Conservation (phyloP, 2,797 vertebrate species). For the Gymnopithys bicolor region DNA sequence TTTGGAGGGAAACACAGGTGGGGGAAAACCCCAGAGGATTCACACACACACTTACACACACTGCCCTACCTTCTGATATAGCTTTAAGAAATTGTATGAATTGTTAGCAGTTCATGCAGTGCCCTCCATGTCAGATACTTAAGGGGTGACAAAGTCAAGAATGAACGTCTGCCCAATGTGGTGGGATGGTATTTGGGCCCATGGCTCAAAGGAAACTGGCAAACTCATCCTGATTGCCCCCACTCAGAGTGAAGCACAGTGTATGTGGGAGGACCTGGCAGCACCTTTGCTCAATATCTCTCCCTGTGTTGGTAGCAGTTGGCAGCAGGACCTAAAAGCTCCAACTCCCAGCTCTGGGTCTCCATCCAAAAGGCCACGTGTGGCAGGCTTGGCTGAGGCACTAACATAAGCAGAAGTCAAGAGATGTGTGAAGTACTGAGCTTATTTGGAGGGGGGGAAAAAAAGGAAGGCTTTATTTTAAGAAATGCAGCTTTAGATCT, state of each 20-base stretch:
- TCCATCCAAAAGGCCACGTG: slow-evolving; percentile 6
- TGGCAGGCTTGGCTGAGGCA: not conserved
- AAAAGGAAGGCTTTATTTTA: slow-evolving; percentile 41
- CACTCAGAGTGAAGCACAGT: rapidly evolving
- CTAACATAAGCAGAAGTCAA: not conserved
- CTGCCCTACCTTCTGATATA: not conserved
- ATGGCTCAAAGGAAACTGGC: rapidly evolving
- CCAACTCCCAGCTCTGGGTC: not conserved
- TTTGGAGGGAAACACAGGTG: not conserved
- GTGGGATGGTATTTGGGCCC: not conserved
- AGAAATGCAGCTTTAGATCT: slow-evolving; percentile 44
- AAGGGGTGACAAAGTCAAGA: not conserved
- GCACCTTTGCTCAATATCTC: rapidly evolving
- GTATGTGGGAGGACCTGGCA: not conserved
- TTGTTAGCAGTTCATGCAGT: not conserved
- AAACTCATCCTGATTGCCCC: not conserved
- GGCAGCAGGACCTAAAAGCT: not conserved
- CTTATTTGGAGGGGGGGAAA: not conserved
- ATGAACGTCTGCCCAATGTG: not conserved
- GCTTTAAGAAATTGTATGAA: not conserved
- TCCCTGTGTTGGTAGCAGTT: not conserved
- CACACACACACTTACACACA: too few species aligned
- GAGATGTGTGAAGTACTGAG: slow-evolving; percentile 8
- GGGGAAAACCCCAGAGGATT: not conserved
- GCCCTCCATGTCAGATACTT: not conserved